Evolutionary conservation across 2,888 invertebrate genomes (phyloP).

Genomic region (Nemotelus pantherinus): DNA sequence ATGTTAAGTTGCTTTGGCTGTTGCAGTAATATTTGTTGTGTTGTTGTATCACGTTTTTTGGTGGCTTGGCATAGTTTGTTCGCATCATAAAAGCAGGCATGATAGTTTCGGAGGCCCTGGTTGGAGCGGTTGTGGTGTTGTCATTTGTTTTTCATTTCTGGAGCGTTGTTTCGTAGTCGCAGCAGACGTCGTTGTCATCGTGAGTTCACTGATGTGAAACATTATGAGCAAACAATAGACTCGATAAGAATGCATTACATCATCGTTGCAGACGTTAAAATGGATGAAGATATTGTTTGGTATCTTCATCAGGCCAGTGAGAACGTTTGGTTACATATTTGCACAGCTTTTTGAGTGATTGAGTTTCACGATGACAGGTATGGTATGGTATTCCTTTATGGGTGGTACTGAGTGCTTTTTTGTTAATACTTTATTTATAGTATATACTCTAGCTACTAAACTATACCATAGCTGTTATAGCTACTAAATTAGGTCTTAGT

Average conservation of each 20-base stretch:
- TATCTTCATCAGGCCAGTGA: no score
- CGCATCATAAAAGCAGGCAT: not conserved
- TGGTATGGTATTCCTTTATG: no score
- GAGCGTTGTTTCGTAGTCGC: not conserved
- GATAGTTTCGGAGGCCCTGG: not conserved
- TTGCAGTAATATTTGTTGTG: slow-evolving; percentile 18
- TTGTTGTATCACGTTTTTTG: slow-evolving; percentile 26
- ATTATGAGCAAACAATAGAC: not conserved
- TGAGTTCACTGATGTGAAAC: slow-evolving; percentile 22
- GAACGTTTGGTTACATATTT: no score
- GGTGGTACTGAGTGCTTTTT: no score
- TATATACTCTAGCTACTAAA: no score
- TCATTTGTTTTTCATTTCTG: slow-evolving; percentile 8
- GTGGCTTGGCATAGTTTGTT: not conserved
- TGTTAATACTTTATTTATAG: no score
- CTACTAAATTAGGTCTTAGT: no score
- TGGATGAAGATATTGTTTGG: not conserved
- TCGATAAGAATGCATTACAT: not conserved
- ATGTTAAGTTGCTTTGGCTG: slow-evolving; percentile 5
- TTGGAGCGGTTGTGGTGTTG: not conserved
- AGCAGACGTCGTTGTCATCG: not conserved
- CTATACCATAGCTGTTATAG: no score
- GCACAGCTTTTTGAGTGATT: no score
- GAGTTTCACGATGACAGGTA: no score
- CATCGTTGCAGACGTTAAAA: not conserved